Evolutionary conservation across 2,113 vertebrate species (phyloP).

Genomic region (rat (Rattus norvegicus)): GRCr8 NC_086024.1:112951001-112951500

Average conservation of each 20-base stretch:
- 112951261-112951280: too few species aligned
- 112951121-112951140: neutral
- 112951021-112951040: neutral
- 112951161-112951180: neutral
- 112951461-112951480: neutral
- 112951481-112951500: neutral
- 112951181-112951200: neutral
- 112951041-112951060: neutral
- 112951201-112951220: neutral
- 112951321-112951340: neutral
- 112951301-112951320: neutral
- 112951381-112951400: neutral
- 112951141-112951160: neutral
- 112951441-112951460: neutral
- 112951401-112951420: neutral
- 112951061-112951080: neutral
- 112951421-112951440: neutral
- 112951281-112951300: too few species aligned
- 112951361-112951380: neutral
- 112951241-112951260: too few species aligned
- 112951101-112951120: neutral
- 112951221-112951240: neutral
- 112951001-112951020: neutral
- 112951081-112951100: constrained; percentile 3
- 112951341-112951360: too few species aligned